phyloP scores from a whole-genome alignment of 2,797 vertebrate species.

The Adrianichthys oophorus region DNA sequence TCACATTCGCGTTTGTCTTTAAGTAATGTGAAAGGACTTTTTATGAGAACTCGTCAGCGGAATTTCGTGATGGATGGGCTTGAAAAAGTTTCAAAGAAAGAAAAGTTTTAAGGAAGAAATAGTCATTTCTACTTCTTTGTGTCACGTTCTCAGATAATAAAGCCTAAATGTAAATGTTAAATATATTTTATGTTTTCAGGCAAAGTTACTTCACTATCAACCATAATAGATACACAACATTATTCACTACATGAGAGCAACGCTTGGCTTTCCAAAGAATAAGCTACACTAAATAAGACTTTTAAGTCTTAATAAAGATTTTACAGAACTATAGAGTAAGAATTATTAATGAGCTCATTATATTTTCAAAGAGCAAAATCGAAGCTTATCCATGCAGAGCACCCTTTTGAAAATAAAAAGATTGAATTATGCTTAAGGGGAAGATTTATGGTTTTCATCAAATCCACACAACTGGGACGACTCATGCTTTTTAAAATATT shows the following conservation, averaged over 20 bases:
- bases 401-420: conserved; percentile 2
- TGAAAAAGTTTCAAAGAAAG: conserved; percentile 7
- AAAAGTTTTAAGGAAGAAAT: conserved; percentile 28
- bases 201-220: conserved; percentile 12
- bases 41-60: conserved; percentile 16
- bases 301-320: neutral
- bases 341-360: conserved; percentile 18
- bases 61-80: neutral
- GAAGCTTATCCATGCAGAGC: neutral
- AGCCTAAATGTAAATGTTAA: conserved; percentile 2
- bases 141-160: conserved; percentile 1
- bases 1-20: conserved; percentile 21
- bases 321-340: neutral
- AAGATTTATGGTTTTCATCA: conserved; percentile 5
- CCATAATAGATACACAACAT: conserved; percentile 5
- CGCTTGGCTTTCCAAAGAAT: neutral
- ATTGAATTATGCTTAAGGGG: neutral
- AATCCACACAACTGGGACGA: conserved; percentile 4
- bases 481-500: neutral
- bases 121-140: conserved; percentile 6
- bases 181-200: conserved; percentile 32
- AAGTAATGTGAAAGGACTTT: conserved; percentile 25
- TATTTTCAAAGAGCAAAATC: conserved; percentile 19
- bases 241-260: neutral
- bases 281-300: conserved; percentile 7